These are phyloP conservation scores for Sebastolobus altivelis DNA, from an alignment of 2,797 vertebrate genomes.

Conservation along the genomic window DNA sequence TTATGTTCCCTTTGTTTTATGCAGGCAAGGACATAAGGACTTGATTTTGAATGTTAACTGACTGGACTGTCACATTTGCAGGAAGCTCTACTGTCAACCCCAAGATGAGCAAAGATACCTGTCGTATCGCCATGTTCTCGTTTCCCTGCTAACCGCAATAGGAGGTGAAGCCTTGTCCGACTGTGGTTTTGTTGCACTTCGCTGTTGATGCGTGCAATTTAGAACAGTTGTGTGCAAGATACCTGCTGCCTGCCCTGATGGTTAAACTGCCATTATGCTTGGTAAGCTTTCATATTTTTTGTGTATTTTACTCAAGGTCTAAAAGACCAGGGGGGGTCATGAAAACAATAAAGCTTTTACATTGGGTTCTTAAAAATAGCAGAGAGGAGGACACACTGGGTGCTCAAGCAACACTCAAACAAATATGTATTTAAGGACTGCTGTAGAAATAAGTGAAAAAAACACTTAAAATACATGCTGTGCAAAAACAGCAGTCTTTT, in stretches of 20 bases:
- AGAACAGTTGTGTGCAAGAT: conserved; percentile 22
- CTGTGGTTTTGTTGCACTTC: conserved; percentile 46
- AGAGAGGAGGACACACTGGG: not conserved
- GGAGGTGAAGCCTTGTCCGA: conserved; percentile 78
- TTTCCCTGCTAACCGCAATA: conserved; percentile 69
- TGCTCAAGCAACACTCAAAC: not conserved
- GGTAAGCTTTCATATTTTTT: conserved; percentile 23
- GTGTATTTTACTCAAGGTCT: conserved; percentile 3
- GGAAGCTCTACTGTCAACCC: conserved; percentile 60
- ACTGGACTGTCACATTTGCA: conserved; percentile 70
- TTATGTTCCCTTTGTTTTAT: conserved; percentile 19
- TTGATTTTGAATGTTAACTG: conserved; percentile 71
- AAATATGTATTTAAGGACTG: not conserved
- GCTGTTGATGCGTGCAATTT: conserved; percentile 46
- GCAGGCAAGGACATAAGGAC: conserved; percentile 14
- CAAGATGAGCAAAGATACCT: conserved; percentile 80
- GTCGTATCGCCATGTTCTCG: conserved; percentile 70
- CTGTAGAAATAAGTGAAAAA: not conserved
- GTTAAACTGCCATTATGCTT: conserved; percentile 29
- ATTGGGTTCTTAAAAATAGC: not conserved
- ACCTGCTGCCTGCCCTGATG: conserved; percentile 56
- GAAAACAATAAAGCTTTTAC: conserved; percentile 19
- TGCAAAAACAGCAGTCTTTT: not conserved
- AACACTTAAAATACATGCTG: not conserved
- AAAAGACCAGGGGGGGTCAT: not conserved